These are phyloP conservation scores for Oligia strigilis DNA, from an alignment of 2,888 invertebrate species.

Conservation along the genomic window DNA sequence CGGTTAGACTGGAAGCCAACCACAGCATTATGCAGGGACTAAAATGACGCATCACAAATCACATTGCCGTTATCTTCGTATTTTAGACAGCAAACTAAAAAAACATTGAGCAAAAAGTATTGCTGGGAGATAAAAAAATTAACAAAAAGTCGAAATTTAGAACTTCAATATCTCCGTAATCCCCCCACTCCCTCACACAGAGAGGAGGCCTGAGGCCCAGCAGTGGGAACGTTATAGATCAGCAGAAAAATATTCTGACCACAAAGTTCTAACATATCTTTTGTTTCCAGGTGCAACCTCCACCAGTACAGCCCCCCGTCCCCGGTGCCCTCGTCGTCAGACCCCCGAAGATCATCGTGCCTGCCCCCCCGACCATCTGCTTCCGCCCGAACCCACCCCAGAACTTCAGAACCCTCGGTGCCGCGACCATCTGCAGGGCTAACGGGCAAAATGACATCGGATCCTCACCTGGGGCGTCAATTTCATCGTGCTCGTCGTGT, in stretches of 20 bases:
- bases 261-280: neutral
- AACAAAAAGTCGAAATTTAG: too few relatives aligned
- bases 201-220: too few relatives aligned
- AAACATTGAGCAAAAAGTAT: neutral
- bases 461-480: neutral
- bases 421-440: conserved; percentile 63
- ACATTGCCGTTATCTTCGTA: neutral
- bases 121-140: neutral
- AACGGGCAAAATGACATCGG: conserved; percentile 20
- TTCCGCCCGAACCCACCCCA: conserved; percentile 79
- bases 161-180: too few relatives aligned
- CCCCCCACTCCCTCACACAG: too few relatives aligned
- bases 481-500: neutral
- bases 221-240: too few relatives aligned
- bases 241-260: neutral
- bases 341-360: conserved; percentile 80
- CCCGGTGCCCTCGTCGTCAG: conserved; percentile 75
- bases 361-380: conserved; percentile 79
- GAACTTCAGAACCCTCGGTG: conserved; percentile 75
- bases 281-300: conserved; percentile 77
- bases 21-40: neutral
- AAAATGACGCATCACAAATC: neutral
- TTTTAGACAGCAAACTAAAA: neutral
- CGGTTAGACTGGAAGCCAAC: neutral
- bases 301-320: conserved; percentile 72